These are phyloP conservation scores for Agriotes lineatus DNA, from an alignment of 2,888 invertebrate species.

Conservation along the genomic window DNA sequence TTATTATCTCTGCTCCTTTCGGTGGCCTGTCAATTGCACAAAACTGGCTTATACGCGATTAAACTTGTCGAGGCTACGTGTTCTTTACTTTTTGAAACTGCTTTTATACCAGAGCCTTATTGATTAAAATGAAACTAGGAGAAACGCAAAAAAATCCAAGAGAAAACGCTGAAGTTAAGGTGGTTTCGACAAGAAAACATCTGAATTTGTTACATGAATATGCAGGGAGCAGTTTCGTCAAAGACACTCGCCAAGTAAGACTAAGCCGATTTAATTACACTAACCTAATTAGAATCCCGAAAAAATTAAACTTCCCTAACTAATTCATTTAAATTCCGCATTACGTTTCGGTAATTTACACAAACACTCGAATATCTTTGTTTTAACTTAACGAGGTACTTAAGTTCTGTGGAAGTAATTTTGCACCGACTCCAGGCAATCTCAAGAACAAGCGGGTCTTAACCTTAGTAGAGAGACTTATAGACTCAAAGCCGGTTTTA, in stretches of 20 bases:
- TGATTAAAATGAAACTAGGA: too few species aligned
- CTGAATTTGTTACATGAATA: conserved; percentile 4
- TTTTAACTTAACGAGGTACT: conserved; percentile 13
- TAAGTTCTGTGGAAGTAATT: conserved; percentile 3
- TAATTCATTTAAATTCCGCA: conserved; percentile 2
- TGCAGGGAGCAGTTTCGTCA: background rate
- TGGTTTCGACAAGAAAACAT: conserved; percentile 8
- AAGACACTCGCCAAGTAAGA: background rate
- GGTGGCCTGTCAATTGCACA: background rate
- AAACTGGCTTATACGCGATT: background rate
- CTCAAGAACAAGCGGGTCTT: background rate
- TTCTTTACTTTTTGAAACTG: background rate
- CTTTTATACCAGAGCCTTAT: conserved; percentile 2
- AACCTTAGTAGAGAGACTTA: background rate
- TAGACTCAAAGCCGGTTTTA: background rate
- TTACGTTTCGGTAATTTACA: conserved; percentile 11
- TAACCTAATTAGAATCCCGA: background rate
- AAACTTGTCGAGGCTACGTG: background rate
- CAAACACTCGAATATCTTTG: conserved; percentile 14
- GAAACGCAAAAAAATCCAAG: background rate
- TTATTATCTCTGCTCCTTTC: conserved; percentile 3
- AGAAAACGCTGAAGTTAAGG: background rate
- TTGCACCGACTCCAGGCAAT: conserved; percentile 9
- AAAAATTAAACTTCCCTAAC: background rate
- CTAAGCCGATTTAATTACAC: background rate